These are phyloP conservation scores for Lithophane ornitopus DNA, from an alignment of 2,888 invertebrate genomes.

Conservation along the genomic window DNA sequence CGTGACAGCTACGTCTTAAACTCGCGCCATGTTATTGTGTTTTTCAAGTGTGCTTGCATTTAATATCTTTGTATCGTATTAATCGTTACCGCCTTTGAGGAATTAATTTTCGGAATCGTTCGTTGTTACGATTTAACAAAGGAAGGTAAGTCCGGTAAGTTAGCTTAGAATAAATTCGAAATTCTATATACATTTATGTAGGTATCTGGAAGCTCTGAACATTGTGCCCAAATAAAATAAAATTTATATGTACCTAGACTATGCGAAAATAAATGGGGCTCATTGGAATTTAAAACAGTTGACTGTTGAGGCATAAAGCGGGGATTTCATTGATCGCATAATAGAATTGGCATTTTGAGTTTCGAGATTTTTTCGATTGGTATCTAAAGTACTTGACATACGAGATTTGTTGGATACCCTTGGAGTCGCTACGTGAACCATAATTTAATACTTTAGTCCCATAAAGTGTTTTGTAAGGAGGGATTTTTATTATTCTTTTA, in stretches of 20 bases:
- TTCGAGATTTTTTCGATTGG: constrained; percentile 12
- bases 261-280: constrained; percentile 11
- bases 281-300: constrained; percentile 41
- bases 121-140: constrained; percentile 17
- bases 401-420: constrained; percentile 11
- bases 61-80: constrained; percentile 1
- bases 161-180: constrained; percentile 11
- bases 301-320: constrained; percentile 4
- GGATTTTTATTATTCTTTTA: not conserved
- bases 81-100: not conserved
- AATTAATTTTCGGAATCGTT: constrained; percentile 23
- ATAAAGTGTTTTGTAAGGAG: not conserved
- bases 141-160: constrained; percentile 1
- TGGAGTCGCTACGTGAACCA: not conserved
- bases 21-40: too few relatives aligned
- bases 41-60: too few relatives aligned
- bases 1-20: too few relatives aligned
- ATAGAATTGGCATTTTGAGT: constrained; percentile 21
- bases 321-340: constrained; percentile 10
- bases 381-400: constrained; percentile 30
- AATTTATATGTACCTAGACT: constrained; percentile 8
- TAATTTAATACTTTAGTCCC: constrained; percentile 1
- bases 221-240: constrained; percentile 19
- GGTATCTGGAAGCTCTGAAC: not conserved
- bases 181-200: constrained; percentile 22